Conservation (phyloP, 2,113 vertebrate genomes). For the Grammomys dolichurus region DNA sequence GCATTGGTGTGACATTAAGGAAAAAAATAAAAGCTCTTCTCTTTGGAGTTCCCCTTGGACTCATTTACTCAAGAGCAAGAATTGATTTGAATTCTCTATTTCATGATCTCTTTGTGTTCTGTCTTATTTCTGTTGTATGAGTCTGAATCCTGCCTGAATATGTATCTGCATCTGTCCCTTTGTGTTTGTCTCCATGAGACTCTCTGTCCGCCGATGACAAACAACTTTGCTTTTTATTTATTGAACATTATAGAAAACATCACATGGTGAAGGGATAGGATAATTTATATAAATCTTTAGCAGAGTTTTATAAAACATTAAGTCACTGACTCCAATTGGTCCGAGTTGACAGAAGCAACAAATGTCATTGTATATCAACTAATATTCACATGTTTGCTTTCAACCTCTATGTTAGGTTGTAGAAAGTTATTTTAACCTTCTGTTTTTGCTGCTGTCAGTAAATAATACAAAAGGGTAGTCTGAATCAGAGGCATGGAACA, state of each 20-base stretch:
- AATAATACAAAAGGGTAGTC: neutral
- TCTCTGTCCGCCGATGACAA: neutral
- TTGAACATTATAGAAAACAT: neutral
- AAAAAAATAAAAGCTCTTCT: neutral
- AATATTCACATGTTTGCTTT: neutral
- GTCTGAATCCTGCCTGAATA: neutral
- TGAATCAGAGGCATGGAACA: neutral
- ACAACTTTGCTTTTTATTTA: too few species aligned
- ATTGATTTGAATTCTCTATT: neutral
- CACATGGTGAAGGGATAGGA: neutral
- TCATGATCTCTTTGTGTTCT: neutral
- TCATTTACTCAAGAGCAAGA: neutral
- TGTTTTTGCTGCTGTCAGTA: neutral
- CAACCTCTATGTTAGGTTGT: too few species aligned
- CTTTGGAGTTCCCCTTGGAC: neutral
- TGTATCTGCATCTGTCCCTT: neutral
- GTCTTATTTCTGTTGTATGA: neutral
- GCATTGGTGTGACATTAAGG: neutral
- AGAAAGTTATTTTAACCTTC: neutral
- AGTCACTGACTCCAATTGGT: neutral
- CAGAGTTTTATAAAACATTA: neutral
- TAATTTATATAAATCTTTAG: neutral
- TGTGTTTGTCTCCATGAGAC: neutral
- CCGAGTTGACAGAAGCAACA: neutral
- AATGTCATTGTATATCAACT: neutral